These are phyloP conservation scores for Eleginops maclovinus DNA, from an alignment of 2,113 vertebrate species.

Conservation along the genomic window DNA sequence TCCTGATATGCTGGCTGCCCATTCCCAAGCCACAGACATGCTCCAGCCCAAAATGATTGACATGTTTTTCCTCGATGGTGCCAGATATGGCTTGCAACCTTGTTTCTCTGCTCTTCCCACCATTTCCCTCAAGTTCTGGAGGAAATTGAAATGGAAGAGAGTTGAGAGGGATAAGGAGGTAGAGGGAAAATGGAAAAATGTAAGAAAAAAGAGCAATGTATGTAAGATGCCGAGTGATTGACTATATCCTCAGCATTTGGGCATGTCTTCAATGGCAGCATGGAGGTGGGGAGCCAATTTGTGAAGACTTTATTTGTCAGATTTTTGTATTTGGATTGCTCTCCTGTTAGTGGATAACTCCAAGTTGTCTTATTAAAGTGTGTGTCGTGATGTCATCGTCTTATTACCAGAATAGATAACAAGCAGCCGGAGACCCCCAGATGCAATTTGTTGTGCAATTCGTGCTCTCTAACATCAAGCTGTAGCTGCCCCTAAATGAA, in stretches of 20 bases:
- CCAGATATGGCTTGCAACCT: constrained; percentile 63
- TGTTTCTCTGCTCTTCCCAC: constrained; percentile 45
- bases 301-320: neutral
- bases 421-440: constrained; percentile 49
- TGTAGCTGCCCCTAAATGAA: constrained; percentile 65
- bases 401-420: constrained; percentile 62
- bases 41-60: constrained; percentile 69
- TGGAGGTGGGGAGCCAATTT: neutral
- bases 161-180: constrained; percentile 32
- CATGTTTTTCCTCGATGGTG: constrained; percentile 74
- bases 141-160: constrained; percentile 72
- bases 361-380: constrained; percentile 20
- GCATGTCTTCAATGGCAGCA: neutral
- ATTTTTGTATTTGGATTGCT: neutral
- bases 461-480: constrained; percentile 58
- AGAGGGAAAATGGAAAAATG: constrained; percentile 26
- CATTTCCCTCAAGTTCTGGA: constrained; percentile 53
- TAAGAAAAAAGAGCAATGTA: constrained; percentile 17
- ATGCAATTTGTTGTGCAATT: constrained; percentile 70
- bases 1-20: constrained; percentile 40
- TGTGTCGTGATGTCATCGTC: constrained; percentile 43
- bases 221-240: constrained; percentile 44
- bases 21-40: constrained; percentile 51
- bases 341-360: neutral
- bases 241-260: constrained; percentile 28